phyloP scores from a whole-genome alignment of 2,888 invertebrate species.

The Coenonympha arcania region DNA sequence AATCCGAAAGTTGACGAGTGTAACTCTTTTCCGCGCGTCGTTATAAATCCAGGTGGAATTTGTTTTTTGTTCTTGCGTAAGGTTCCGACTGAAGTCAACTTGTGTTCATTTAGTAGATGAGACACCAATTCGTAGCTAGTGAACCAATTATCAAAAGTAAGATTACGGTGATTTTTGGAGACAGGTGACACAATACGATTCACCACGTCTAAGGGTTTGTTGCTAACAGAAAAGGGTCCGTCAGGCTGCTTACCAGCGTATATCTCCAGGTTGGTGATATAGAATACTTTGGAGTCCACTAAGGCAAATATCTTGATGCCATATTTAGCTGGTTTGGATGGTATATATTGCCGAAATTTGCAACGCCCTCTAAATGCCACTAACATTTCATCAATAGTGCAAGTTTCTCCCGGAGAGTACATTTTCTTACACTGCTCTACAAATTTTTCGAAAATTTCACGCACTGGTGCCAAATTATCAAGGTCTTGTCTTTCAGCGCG shows the following conservation, averaged over 20 bases:
- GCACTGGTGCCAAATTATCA: no score
- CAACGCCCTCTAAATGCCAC: no score
- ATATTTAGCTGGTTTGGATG: constrained; percentile 24
- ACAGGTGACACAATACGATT: constrained; percentile 23
- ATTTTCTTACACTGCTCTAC: no score
- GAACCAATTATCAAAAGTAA: constrained; percentile 16
- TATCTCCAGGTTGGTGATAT: constrained; percentile 16
- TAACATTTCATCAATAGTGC: no score
- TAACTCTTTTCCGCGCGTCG: constrained; percentile 7
- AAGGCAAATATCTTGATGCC: constrained; percentile 22
- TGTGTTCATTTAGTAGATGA: constrained; percentile 16
- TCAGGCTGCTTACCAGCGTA: constrained; percentile 11
- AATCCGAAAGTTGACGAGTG: constrained; percentile 18
- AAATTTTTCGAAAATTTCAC: no score
- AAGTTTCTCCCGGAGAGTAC: no score
- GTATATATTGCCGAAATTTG: no score
- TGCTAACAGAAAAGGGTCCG: neutral
- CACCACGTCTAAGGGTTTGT: constrained; percentile 9
- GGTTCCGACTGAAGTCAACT: constrained; percentile 26
- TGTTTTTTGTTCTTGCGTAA: constrained; percentile 28
- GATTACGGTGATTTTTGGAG: constrained; percentile 12
- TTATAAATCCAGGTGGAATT: constrained; percentile 18
- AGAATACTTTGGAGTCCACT: constrained; percentile 16
- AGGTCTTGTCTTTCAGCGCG: no score
- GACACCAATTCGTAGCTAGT: constrained; percentile 9